These are phyloP conservation scores for Dryas iulia DNA, from an alignment of 1,140 invertebrate species.

Conservation along the genomic window DNA sequence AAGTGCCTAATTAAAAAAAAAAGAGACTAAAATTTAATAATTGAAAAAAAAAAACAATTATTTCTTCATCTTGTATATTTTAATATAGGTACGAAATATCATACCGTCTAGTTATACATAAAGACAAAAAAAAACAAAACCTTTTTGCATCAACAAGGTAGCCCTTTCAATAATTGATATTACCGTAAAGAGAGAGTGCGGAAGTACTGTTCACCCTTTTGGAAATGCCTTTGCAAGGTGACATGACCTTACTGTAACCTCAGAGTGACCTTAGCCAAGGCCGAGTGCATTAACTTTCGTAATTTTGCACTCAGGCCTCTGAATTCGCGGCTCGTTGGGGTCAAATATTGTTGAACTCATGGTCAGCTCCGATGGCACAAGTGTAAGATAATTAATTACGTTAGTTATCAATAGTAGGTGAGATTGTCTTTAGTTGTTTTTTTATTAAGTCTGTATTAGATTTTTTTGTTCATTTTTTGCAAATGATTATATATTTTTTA, in stretches of 20 bases:
- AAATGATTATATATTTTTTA: too few relatives aligned
- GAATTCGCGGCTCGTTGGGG: slow-evolving; percentile 24
- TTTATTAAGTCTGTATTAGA: too few relatives aligned
- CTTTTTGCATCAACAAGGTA: not conserved
- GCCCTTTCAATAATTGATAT: slow-evolving; percentile 6
- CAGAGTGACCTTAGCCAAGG: slow-evolving; percentile 38
- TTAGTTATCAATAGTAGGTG: not conserved
- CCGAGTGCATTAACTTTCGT: slow-evolving; percentile 45
- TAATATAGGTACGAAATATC: too few relatives aligned
- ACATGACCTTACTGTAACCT: slow-evolving; percentile 46
- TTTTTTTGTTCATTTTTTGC: too few relatives aligned
- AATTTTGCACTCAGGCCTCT: slow-evolving; percentile 30
- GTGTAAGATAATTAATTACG: not conserved
- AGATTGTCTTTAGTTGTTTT: too few relatives aligned
- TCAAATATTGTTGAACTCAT: slow-evolving; percentile 15
- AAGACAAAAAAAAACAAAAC: not conserved
- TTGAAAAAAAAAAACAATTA: not conserved
- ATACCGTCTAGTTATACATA: not conserved
- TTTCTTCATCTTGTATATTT: too few relatives aligned
- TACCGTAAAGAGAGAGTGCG: slow-evolving; percentile 21
- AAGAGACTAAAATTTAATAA: too few relatives aligned
- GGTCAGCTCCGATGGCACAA: slow-evolving; percentile 7
- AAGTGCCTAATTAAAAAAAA: too few relatives aligned
- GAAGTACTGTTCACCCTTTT: slow-evolving; percentile 37
- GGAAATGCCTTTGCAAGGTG: slow-evolving; percentile 16